Evolutionary conservation across 2,113 vertebrate genomes (phyloP).

Genomic region (Cebus imitator): DNA sequence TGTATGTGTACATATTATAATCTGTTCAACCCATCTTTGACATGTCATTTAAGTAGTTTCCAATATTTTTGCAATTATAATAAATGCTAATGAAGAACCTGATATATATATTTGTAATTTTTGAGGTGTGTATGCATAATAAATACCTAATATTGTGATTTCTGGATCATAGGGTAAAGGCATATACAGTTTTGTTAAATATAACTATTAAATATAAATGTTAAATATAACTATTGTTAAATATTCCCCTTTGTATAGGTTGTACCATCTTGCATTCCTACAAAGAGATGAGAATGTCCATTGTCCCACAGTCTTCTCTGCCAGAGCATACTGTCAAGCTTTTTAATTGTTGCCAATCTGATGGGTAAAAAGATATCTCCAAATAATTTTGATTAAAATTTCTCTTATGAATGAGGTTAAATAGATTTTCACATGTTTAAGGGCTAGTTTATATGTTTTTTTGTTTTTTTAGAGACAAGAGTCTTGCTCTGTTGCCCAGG

Average conservation of each 20-base stretch:
- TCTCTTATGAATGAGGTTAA: constrained; percentile 6
- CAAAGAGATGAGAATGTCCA: not conserved
- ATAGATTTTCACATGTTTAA: constrained; percentile 3
- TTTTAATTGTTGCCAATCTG: constrained; percentile 18
- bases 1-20: not conserved
- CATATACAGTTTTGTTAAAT: not conserved
- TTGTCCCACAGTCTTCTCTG: not conserved
- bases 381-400: not conserved
- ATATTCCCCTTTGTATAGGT: not conserved
- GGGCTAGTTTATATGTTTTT: not conserved
- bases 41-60: not conserved
- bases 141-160: constrained; percentile 5
- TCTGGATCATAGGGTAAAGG: not conserved
- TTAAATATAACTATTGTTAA: no score
- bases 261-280: not conserved
- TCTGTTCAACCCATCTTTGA: not conserved
- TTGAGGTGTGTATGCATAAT: not conserved
- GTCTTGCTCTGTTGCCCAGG: not conserved
- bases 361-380: not conserved
- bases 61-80: constrained; percentile 5
- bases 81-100: constrained; percentile 16
- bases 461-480: no score
- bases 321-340: not conserved
- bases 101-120: not conserved
- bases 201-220: no score